Conservation (phyloP, 2,888 invertebrate genomes). For the Pheosia tremula region DNA sequence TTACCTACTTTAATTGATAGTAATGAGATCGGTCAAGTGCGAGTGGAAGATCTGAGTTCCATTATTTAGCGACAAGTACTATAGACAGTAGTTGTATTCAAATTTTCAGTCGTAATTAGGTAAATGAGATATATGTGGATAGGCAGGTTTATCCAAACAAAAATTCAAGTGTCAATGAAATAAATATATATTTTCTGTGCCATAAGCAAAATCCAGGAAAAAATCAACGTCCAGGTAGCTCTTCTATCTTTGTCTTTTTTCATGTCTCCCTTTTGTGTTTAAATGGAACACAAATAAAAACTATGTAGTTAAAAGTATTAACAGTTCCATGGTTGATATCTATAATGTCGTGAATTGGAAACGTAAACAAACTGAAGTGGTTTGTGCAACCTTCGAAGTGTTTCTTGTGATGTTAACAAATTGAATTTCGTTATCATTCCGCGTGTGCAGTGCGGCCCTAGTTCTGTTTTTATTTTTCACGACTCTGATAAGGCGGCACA, state of each 20-base stretch:
- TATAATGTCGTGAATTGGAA: slow-evolving; percentile 21
- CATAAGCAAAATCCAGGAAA: neutral
- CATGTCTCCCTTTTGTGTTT: neutral
- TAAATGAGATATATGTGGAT: no score
- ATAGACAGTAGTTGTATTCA: no score
- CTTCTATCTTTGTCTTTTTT: neutral
- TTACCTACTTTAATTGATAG: slow-evolving; percentile 50
- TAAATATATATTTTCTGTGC: neutral
- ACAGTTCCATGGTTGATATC: slow-evolving; percentile 24
- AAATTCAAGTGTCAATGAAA: no score
- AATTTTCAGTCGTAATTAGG: no score
- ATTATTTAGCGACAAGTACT: no score
- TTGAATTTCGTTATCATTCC: slow-evolving; percentile 22
- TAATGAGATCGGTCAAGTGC: slow-evolving; percentile 30
- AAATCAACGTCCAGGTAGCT: neutral
- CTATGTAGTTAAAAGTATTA: slow-evolving; percentile 14
- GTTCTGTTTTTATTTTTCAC: neutral
- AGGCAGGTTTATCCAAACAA: no score
- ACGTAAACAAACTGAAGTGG: slow-evolving; percentile 20
- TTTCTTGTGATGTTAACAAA: slow-evolving; percentile 28
- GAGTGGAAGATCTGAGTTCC: slow-evolving; percentile 10
- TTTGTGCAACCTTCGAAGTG: slow-evolving; percentile 25
- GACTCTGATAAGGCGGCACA: slow-evolving; percentile 5
- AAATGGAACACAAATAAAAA: slow-evolving; percentile 10
- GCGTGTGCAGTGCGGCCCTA: slow-evolving; percentile 5